Conservation (phyloP, 2,797 vertebrate genomes). For the Chelon auratus region DNA sequence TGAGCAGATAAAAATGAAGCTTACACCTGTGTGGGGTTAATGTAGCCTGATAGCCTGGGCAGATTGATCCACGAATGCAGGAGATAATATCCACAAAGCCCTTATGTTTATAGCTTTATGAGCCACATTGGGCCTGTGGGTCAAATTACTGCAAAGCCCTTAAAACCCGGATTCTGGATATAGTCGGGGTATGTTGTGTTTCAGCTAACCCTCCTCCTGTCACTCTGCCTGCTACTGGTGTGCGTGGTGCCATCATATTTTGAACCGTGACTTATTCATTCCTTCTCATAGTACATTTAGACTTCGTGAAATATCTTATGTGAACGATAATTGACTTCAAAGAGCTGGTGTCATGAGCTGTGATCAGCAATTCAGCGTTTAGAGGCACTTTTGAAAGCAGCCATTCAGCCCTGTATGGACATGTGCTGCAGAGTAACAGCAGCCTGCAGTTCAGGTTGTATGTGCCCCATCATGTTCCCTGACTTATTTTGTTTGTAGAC, state of each 20-base stretch:
- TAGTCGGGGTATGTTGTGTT: constrained; percentile 53
- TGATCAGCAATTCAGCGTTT: constrained; percentile 60
- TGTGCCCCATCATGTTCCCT: constrained; percentile 76
- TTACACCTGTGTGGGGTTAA: constrained; percentile 64
- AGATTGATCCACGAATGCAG: constrained; percentile 51
- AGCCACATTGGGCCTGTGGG: constrained; percentile 67
- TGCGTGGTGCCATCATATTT: constrained; percentile 44
- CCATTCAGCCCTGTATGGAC: constrained; percentile 70
- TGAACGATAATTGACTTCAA: constrained; percentile 74
- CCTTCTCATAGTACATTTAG: constrained; percentile 30
- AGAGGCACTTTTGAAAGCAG: constrained; percentile 66
- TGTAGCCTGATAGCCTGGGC: constrained; percentile 56
- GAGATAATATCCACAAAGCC: constrained; percentile 58
- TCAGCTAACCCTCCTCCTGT: constrained; percentile 56
- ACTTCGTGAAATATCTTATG: constrained; percentile 73
- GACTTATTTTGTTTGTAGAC: constrained; percentile 62
- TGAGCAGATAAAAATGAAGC: constrained; percentile 39
- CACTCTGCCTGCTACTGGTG: constrained; percentile 52
- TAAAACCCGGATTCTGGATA: constrained; percentile 53
- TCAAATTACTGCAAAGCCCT: constrained; percentile 56
- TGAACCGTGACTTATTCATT: constrained; percentile 49
- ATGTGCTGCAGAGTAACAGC: constrained; percentile 75
- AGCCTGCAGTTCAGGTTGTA: constrained; percentile 73
- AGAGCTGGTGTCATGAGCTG: constrained; percentile 67
- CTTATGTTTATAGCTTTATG: constrained; percentile 59